Conservation (phyloP, 2,113 vertebrate species). For the Lophochroa leadbeateri region DNA sequence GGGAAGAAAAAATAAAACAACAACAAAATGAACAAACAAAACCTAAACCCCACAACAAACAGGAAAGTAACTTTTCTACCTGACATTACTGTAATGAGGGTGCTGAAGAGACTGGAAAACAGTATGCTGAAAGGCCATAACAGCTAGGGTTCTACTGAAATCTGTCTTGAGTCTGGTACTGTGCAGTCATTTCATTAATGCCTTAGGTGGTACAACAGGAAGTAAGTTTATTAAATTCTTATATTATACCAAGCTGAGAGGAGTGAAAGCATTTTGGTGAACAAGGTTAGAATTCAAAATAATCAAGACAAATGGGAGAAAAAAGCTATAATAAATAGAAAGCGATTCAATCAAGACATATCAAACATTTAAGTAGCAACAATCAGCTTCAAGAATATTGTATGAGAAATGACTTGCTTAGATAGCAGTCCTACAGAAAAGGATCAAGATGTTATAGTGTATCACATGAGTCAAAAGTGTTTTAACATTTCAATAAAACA, state of each 20-base stretch:
- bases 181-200: neutral
- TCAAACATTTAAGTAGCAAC: constrained; percentile 8
- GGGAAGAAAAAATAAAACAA: neutral
- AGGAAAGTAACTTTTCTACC: neutral
- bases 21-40: neutral
- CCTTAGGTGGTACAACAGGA: neutral
- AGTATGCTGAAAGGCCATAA: neutral
- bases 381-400: neutral
- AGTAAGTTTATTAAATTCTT: constrained; percentile 17
- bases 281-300: constrained; percentile 31
- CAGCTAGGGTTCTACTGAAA: neutral
- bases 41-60: neutral
- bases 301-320: constrained; percentile 35
- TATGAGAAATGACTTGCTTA: neutral
- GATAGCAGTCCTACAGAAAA: neutral
- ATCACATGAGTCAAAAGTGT: neutral
- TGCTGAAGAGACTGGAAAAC: neutral
- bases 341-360: constrained; percentile 4
- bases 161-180: neutral
- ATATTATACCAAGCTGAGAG: neutral
- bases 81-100: neutral
- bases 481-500: neutral
- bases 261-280: neutral
- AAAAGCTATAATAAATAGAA: constrained; percentile 26
- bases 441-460: neutral